Percentiles rank a stretch among this genome's conserved stretches.
Conservation (phyloP, 2,113 vertebrate genomes). For the Leucopsar rothschildi region DNA sequence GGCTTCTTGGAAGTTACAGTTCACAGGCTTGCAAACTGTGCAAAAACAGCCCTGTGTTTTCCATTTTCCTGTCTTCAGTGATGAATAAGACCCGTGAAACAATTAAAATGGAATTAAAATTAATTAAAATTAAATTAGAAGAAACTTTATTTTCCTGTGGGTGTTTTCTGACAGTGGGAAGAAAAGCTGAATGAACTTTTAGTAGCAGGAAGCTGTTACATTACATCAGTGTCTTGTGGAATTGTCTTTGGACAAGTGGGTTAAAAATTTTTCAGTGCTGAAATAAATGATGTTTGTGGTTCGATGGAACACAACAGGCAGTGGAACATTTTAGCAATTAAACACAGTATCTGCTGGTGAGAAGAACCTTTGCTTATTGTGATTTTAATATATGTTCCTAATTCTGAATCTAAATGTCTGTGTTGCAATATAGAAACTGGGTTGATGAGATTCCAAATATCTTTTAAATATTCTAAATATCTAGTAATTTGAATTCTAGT, state of each 20-base stretch:
- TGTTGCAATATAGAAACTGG: not conserved
- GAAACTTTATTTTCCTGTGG: not conserved
- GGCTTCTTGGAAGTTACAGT: not conserved
- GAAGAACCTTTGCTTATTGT: not conserved
- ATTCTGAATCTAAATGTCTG: not conserved
- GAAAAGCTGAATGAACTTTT: not conserved
- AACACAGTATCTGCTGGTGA: not conserved
- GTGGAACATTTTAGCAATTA: not conserved
- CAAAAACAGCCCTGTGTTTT: not conserved
- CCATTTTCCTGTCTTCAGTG: not conserved
- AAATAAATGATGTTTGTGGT: not conserved
- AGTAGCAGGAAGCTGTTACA: not conserved
- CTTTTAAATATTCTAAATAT: not conserved
- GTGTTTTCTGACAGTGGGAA: not conserved
- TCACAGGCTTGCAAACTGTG: not conserved
- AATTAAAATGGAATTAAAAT: not conserved
- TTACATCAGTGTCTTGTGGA: not conserved
- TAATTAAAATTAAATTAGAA: not conserved
- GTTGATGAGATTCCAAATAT: not conserved
- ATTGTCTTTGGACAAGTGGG: not conserved
- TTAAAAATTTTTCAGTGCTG: not conserved
- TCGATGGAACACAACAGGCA: not conserved
- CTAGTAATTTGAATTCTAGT: not conserved
- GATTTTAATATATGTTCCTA: not conserved
- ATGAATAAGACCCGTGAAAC: not conserved